Evolutionary conservation across 2,113 vertebrate species (phyloP).

Genomic region (Hydropotes inermis): DNA sequence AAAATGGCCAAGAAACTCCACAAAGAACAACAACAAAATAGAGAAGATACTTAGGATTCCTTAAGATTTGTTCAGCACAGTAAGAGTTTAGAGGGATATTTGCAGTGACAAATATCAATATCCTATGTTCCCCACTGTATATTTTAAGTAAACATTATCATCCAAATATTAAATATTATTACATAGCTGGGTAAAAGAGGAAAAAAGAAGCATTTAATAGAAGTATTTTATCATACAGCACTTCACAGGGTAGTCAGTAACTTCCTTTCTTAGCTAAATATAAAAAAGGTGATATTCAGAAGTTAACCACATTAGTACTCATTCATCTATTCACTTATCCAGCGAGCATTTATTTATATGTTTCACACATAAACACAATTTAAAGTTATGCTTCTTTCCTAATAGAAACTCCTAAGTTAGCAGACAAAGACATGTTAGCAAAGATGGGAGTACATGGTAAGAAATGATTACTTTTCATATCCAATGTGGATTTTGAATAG

Average conservation of each 20-base stretch:
- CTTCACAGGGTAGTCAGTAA: background rate
- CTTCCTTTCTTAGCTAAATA: background rate
- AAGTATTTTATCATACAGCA: background rate
- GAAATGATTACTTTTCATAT: background rate
- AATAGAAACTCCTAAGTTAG: background rate
- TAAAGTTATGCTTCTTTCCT: background rate
- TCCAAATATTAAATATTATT: background rate
- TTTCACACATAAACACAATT: background rate
- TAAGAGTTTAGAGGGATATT: background rate
- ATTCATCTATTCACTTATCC: background rate
- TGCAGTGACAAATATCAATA: background rate
- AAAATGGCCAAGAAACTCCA: background rate
- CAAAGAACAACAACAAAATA: background rate
- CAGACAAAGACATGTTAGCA: background rate
- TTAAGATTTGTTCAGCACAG: background rate
- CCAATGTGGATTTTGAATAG: background rate
- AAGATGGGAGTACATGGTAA: background rate
- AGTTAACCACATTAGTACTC: background rate
- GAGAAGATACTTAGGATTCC: background rate
- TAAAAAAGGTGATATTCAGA: background rate
- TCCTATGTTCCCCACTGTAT: background rate
- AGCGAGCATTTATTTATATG: background rate
- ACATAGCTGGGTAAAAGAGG: background rate
- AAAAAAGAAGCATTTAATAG: background rate
- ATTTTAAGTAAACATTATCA: constrained; percentile 39